Evolutionary conservation across 2,797 vertebrate genomes (phyloP), one percentile per base, ranked within the genome.

Genomic region (Argentina silus): DNA sequence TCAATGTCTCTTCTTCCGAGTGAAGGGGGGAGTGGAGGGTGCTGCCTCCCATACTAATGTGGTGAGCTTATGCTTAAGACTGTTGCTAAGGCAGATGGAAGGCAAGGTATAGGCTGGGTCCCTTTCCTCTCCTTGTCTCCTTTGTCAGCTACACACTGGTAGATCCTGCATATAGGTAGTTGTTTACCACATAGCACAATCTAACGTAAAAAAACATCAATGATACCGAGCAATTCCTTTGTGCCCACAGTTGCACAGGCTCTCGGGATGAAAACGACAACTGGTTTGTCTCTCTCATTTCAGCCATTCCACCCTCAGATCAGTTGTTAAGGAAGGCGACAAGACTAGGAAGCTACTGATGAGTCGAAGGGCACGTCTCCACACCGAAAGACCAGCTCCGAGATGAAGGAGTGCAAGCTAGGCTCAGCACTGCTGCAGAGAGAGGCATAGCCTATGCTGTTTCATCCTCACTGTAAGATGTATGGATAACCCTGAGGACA

Each of bases 401-500:
- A 48, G 64, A 50, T 23, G 19, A 17, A 66, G 12, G 12, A 51
- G n/a, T 56, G 67, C 51, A 69, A 87, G 87, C 80, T 82, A 83
- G 85, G 65, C 82, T 79, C 74, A 55, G 74, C 57, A 1, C 78
- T 77, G 78, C 82, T 85, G 81, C 78, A 84, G 78, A 86, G 83
- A 82, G 79, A 85, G 23, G 86, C 83, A 81, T 57, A 61, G 74
- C 74, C 75, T 65, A 57, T 76, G 81, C 81, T 86, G 78, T 70
- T 76, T 81, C 73, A 72, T 79, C 64, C 82, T 70, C 12, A 68
- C 75, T 75, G 72, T 44, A 45, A 83, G 81, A 87, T 61, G 73
- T 70, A 73, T 74, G 73, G 64, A 82, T 62, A 81, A 84, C 86
- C 86, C 84, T 0, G 62, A 86, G 83, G 86, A 86, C 78, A 74